Evolutionary conservation across 2,888 invertebrate genomes (phyloP).

Genomic region (Helleia helle): DNA sequence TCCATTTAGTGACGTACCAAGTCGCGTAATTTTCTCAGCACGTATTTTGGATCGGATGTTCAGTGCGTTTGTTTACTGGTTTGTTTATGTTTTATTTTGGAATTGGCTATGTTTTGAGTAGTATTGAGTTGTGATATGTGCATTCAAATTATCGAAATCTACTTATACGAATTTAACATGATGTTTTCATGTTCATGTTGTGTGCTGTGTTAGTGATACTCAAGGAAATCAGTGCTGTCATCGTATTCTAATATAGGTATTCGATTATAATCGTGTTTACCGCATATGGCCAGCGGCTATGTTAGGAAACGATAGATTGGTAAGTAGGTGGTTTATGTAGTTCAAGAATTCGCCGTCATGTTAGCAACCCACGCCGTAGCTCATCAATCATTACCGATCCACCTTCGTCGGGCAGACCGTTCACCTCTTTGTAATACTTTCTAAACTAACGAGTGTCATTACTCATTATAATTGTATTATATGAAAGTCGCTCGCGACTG

Average conservation of each 20-base stretch:
- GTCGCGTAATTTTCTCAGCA: too few relatives aligned
- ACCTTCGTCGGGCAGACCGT: conserved; percentile 38
- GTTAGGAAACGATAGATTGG: conserved; percentile 38
- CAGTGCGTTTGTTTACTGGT: conserved; percentile 48
- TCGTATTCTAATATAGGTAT: conserved; percentile 10
- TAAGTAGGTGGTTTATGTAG: conserved; percentile 46
- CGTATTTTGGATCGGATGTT: too few relatives aligned
- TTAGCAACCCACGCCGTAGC: conserved; percentile 47
- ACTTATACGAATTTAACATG: too few relatives aligned
- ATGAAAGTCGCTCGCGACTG: too few relatives aligned
- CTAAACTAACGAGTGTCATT: conserved; percentile 35
- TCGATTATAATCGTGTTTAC: conserved; percentile 10
- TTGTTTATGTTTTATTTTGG: conserved; percentile 66
- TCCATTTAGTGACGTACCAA: conserved; percentile 23
- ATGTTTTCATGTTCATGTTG: too few relatives aligned
- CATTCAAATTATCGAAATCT: too few relatives aligned
- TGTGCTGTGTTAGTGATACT: conserved; percentile 10
- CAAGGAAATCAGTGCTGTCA: conserved; percentile 7
- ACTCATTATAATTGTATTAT: conserved; percentile 32
- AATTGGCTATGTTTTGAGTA: conserved; percentile 52
- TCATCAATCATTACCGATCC: conserved; percentile 53
- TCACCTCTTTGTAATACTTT: conserved; percentile 39
- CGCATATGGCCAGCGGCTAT: conserved; percentile 24
- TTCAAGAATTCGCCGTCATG: conserved; percentile 41
- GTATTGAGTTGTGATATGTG: too few relatives aligned